Conservation (phyloP, 2,888 invertebrate species). For the Blomia tropicalis region DNA sequence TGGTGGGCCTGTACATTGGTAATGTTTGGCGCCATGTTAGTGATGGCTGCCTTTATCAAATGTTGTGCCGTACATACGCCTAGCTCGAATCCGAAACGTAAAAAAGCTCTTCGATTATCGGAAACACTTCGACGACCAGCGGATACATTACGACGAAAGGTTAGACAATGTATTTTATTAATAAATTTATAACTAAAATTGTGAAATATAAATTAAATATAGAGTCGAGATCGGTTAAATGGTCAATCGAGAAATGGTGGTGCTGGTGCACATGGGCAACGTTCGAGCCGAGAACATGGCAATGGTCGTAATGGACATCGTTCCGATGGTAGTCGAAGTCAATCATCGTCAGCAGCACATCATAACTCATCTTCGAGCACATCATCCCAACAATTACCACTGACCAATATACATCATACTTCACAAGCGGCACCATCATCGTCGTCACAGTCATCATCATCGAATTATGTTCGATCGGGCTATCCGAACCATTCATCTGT, state of each 20-base stretch:
- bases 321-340: neutral
- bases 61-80: conserved; percentile 99
- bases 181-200: neutral
- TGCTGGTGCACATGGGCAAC: no score
- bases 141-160: conserved; percentile 72
- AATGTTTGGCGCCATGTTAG: conserved; percentile 73
- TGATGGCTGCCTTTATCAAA: conserved; percentile 96
- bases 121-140: conserved; percentile 78
- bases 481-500: neutral
- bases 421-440: conserved; percentile 25
- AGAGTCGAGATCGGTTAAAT: conserved; percentile 8
- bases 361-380: no score
- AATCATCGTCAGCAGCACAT: neutral
- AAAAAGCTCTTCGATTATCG: conserved; percentile 78
- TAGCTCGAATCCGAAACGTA: conserved; percentile 91
- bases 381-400: neutral
- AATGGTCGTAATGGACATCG: neutral
- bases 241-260: neutral
- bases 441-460: neutral
- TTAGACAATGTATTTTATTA: conserved; percentile 10
- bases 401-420: neutral
- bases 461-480: neutral
- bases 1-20: conserved; percentile 91
- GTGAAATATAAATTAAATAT: neutral
- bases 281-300: neutral